Percentiles rank a stretch among this genome's conserved stretches.
phyloP scores from a whole-genome alignment of 1,140 invertebrate genomes.

The Drosophila suzukii region DNA sequence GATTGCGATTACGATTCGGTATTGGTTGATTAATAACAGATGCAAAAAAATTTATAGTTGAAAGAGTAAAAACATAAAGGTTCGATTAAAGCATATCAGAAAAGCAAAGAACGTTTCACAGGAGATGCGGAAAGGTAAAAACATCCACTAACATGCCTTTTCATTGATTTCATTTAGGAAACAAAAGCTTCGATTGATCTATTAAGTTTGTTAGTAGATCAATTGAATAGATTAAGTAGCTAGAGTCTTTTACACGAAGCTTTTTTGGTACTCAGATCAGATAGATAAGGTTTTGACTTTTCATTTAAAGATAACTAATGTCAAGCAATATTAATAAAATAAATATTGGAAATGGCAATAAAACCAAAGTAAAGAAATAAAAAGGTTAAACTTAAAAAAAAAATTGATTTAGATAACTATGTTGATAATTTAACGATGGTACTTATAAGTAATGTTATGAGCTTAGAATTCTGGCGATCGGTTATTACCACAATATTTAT shows the following conservation, averaged over 20 bases:
- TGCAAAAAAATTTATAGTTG: conserved; percentile 55
- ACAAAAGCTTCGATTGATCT: background rate
- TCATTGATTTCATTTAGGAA: conserved; percentile 13
- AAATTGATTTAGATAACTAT: too few species aligned
- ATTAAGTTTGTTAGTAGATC: conserved; percentile 7
- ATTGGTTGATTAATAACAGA: conserved; percentile 64
- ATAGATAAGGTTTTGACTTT: too few species aligned
- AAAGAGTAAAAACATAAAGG: conserved; percentile 71
- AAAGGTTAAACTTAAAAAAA: too few species aligned
- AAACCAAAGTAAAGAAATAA: too few species aligned
- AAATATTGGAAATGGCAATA: too few species aligned
- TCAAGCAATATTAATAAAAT: too few species aligned
- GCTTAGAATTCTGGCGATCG: too few species aligned
- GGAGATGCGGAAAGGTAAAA: conserved; percentile 23
- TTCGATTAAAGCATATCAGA: conserved; percentile 58
- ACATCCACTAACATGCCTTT: conserved; percentile 29
- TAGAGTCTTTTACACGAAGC: conserved; percentile 7
- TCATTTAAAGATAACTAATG: too few species aligned
- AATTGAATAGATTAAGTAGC: conserved; percentile 5
- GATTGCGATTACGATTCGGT: conserved; percentile 42
- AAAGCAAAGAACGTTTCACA: conserved; percentile 45
- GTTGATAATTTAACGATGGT: too few species aligned
- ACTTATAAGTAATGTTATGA: too few species aligned
- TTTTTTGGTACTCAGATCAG: background rate
- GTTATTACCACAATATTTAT: too few species aligned